Conservation (phyloP, 2,797 vertebrate genomes). For the Poecilia wingei region DNA sequence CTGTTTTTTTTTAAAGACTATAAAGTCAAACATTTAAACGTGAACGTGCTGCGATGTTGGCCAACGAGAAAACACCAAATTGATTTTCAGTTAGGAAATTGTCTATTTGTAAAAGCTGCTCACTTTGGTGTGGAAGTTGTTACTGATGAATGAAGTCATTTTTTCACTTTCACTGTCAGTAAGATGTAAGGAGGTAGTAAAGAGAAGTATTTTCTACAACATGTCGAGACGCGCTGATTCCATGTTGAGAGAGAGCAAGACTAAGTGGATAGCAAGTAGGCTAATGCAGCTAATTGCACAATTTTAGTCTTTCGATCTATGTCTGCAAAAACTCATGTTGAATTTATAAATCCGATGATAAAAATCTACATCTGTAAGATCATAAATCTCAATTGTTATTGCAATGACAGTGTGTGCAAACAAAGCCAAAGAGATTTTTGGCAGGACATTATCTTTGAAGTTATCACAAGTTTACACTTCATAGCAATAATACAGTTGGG, state of each 20-base stretch:
- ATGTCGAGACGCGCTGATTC: neutral
- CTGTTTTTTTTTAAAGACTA: neutral
- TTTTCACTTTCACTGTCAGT: neutral
- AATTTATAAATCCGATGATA: neutral
- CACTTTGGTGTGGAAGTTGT: neutral
- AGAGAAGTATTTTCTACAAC: neutral
- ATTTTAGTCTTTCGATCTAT: neutral
- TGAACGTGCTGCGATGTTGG: neutral
- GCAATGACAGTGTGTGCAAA: neutral
- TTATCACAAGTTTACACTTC: neutral
- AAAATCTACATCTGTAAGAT: neutral
- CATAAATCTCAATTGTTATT: neutral
- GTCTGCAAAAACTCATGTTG: neutral
- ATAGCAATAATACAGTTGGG: neutral
- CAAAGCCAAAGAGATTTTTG: neutral
- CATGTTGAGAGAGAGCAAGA: neutral
- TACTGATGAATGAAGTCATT: neutral
- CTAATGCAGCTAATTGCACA: neutral
- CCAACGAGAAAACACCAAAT: neutral
- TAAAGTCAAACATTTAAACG: neutral
- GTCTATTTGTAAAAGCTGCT: neutral
- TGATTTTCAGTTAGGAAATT: neutral
- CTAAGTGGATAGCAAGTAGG: neutral
- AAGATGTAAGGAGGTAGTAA: neutral
- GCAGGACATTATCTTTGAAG: neutral